Percentiles rank a stretch among this genome's conserved stretches.
Evolutionary conservation across 2,888 invertebrate species (phyloP).

Genomic region (Pyralis farinalis): DNA sequence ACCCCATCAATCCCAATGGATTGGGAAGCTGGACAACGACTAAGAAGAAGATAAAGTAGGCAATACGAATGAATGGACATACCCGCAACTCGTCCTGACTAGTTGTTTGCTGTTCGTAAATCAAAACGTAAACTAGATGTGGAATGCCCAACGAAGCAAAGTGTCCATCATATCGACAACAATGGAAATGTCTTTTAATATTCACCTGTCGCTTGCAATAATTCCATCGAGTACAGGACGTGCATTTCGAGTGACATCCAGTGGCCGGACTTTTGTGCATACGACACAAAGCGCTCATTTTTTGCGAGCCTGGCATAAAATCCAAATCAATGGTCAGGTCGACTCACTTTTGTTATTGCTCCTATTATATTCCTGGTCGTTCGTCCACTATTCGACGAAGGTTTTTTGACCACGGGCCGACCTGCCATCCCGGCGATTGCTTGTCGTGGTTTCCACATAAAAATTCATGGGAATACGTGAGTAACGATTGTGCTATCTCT

Average conservation of each 20-base stretch:
- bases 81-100: slow-evolving; percentile 8
- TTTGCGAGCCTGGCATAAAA: slow-evolving; percentile 61
- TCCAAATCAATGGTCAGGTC: slow-evolving; percentile 77
- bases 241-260: slow-evolving; percentile 52
- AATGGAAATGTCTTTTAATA: slow-evolving; percentile 60
- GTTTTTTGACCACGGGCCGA: slow-evolving; percentile 42
- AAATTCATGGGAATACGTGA: slow-evolving; percentile 46
- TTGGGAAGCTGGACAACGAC: no score
- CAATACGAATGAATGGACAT: slow-evolving; percentile 28
- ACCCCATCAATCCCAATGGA: no score
- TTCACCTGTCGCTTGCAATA: slow-evolving; percentile 64
- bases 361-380: slow-evolving; percentile 57
- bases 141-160: slow-evolving; percentile 32
- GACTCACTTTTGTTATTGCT: slow-evolving; percentile 74
- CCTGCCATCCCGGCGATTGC: slow-evolving; percentile 32
- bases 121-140: slow-evolving; percentile 6
- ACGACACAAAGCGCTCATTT: slow-evolving; percentile 65
- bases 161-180: slow-evolving; percentile 32
- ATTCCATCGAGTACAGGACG: slow-evolving; percentile 49
- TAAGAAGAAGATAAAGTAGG: slow-evolving; percentile 47
- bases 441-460: slow-evolving; percentile 40
- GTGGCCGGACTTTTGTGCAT: slow-evolving; percentile 61
- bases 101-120: slow-evolving; percentile 12
- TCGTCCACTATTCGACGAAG: slow-evolving; percentile 40
- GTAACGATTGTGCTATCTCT: slow-evolving; percentile 25